Conservation (phyloP, 1,140 invertebrate species). For the Chrysopa pallens region DNA sequence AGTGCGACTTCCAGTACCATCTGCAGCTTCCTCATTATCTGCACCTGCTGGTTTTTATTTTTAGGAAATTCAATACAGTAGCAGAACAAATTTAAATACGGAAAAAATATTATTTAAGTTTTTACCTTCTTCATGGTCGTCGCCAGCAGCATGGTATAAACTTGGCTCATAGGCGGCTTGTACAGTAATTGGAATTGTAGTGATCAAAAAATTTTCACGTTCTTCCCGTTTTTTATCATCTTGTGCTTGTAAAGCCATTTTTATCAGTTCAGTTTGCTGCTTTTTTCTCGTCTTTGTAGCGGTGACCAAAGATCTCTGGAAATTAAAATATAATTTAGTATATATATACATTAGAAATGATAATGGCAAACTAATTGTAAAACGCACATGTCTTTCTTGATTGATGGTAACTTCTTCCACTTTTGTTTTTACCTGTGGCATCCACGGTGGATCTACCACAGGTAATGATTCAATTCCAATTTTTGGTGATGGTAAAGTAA, state of each 20-base stretch:
- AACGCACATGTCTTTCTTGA: conserved; percentile 87
- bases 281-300: conserved; percentile 97
- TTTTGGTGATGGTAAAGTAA: conserved; percentile 94
- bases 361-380: not conserved
- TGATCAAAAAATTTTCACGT: conserved; percentile 89
- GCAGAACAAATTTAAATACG: not conserved
- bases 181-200: conserved; percentile 87
- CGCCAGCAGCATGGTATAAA: conserved; percentile 60
- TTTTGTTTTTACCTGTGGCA: conserved; percentile 92
- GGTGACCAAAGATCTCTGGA: conserved; percentile 85
- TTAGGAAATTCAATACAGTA: not conserved
- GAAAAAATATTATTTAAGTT: not conserved
- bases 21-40: conserved; percentile 39
- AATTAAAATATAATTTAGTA: conserved; percentile 10
- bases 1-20: conserved; percentile 43
- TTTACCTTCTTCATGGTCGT: conserved; percentile 72
- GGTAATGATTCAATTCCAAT: conserved; percentile 88
- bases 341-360: too few species aligned
- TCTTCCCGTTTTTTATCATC: conserved; percentile 89
- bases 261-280: conserved; percentile 95
- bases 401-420: conserved; percentile 98
- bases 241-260: conserved; percentile 83
- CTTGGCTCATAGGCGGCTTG: conserved; percentile 94
- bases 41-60: not conserved
- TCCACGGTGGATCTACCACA: conserved; percentile 97